These are phyloP conservation scores for Brachyopa scutellaris DNA, from an alignment of 2,888 invertebrate species.

Conservation along the genomic window DNA sequence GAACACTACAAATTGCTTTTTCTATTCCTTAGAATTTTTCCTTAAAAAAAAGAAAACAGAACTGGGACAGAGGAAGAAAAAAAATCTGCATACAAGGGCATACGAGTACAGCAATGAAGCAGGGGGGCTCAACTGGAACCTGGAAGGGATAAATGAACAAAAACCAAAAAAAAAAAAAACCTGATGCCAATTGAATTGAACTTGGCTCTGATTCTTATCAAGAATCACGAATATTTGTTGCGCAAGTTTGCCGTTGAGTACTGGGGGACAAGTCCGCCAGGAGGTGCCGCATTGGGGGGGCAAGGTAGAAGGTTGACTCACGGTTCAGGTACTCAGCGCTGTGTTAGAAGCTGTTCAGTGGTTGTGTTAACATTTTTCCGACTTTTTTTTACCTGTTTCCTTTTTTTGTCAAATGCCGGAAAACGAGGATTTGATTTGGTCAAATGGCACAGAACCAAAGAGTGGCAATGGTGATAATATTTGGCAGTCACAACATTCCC, in stretches of 20 bases:
- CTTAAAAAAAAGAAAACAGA: conserved; percentile 5
- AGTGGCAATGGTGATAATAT: conserved; percentile 31
- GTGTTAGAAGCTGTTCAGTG: conserved; percentile 67
- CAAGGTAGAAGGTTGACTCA: conserved; percentile 61
- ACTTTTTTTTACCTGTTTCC: conserved; percentile 22
- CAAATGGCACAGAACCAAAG: conserved; percentile 47
- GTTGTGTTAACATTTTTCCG: conserved; percentile 65
- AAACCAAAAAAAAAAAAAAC: conserved; percentile 2
- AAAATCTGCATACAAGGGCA: conserved; percentile 65
- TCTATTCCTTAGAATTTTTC: conserved; percentile 41
- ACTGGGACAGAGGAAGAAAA: conserved; percentile 61
- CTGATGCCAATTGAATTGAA: conserved; percentile 79
- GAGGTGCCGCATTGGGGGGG: conserved; percentile 1
- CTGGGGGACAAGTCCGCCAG: conserved; percentile 52
- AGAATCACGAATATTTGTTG: conserved; percentile 82
- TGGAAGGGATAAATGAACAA: conserved; percentile 9
- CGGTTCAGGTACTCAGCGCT: conserved; percentile 65
- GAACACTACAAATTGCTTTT: conserved; percentile 62
- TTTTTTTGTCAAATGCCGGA: conserved; percentile 48
- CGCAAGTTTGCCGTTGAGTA: conserved; percentile 65
- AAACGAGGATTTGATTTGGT: conserved; percentile 65
- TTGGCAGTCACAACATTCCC: too few species aligned
- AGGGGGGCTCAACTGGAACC: conserved; percentile 1
- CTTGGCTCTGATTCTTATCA: conserved; percentile 81
- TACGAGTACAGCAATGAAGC: conserved; percentile 4